Base-by-base conservation (phyloP, 2,113 vertebrate species). In the Raja brachyura region DNA sequence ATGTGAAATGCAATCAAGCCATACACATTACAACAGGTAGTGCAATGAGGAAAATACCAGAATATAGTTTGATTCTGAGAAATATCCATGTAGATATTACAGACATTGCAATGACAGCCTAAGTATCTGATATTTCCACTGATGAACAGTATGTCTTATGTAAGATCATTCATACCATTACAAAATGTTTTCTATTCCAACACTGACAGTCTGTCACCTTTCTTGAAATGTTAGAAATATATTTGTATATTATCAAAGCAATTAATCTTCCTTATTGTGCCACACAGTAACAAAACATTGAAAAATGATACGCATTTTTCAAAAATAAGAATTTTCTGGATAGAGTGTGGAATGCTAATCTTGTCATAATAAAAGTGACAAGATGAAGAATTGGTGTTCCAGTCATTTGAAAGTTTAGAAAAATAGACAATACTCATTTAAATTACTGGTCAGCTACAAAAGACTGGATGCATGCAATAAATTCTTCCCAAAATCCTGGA, bases 371-470 rank as follows among this genome's bases (percentile, higher is more conserved):
- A 94, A 94, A 79, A 90, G 93, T 94, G 93, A 94, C 70, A 0
- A 0, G 0, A 33, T 94, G 93, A 95, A 94, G 94, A 94, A 94
- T 66, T 79, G 93, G 22, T 93, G 39, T 93, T 94, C 70, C 25
- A 0, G 93, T 93, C 93, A 79, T 1, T 90, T 93, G 93, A 73
- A 95, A 94, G 93, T 95, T 95, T 93, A 95, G 93, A 93, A 94
- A 94, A 95, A 95, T 83, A 93, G 93, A 93, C 92, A 6, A 31
- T 93, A 86, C 76, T 59, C 22, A 0, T 0, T 5, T 93, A 94
- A 94, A 93, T 94, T 96, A 94, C 93, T 94, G 95, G 94, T 94
- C 95, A 95, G 93, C 93, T 94, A 94, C 79, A 76, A 93, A 94
- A 95, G 68, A 95, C 93, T 93, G 93, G 93, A 93, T 94, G 85